Base-by-base conservation (phyloP, 2,888 invertebrate species). In the Catocala fraxini region DNA sequence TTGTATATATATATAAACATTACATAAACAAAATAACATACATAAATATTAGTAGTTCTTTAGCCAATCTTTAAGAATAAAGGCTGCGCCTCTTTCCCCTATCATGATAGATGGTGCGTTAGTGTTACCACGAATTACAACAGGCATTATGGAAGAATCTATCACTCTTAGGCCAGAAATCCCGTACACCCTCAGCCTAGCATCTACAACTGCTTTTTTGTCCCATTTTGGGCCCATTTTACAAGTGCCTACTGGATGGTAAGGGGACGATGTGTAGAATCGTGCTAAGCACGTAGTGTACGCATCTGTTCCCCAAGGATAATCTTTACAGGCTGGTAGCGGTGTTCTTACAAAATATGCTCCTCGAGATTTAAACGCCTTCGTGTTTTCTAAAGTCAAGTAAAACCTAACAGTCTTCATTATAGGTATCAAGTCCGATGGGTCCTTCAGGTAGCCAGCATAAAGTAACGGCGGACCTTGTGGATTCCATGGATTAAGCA, bases 91-190 rank as follows among this genome's bases (percentile, higher is more conserved):
- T 56, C 79, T 81, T 56, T 97, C 97, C 0, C 96, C 98, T 52
- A 97, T 97, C 97, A 97, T 97, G 10, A 97, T 96, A 0, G 95
- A 94, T 0, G 97, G 96, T 0, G 97, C 98, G 78, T 97, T 97
- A 0, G 97, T 97, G 82, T 98, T 98, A 0, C 97, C 97, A 68
- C 97, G 96, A 0, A 96, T 92, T 34, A 97, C 95, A 0, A 88
- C 90, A 0, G 98, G 98, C 97, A 98, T 98, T 47, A 98, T 96
- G 5, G 97, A 97, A 0, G 97, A 96, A 82, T 97, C 97, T 0
- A 96, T 95, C 0, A 97, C 97, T 56, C 97, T 92, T 0, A 97
- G 81, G 5, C 94, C 88, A 5, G 73, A 56, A 0, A 90, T 56
- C 0, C 97, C 97, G 59, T 96, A 95, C 0, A 97, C 96, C 54